Evolutionary conservation across 2,888 invertebrate species (phyloP), one percentile per base, ranked within the genome.

Genomic region (Xestia xanthographa): DNA sequence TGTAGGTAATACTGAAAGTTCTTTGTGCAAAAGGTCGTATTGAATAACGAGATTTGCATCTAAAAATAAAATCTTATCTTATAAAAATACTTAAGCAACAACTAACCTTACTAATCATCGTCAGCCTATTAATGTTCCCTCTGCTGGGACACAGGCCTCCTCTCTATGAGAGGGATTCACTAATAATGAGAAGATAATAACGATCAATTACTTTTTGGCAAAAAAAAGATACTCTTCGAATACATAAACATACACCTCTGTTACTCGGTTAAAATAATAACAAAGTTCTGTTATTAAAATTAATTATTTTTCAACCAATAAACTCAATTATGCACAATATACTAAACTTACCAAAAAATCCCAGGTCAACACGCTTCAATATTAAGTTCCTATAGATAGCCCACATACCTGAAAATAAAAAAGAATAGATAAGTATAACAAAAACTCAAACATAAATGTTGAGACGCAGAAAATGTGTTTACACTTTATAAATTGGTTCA

Each of bases 361-460:
- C 4, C 0, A 1, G 6, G 22, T 17, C 2, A 9, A 0, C 14
- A 26, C 1, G 12, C 6, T 41, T 8, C 62, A 77, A 41, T 22
- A 41, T n/a, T 11, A 22, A 58, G 34, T 34, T 34, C 14, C 4
- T 17, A 6, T 0, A 45, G 5, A 65, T 48, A 41, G 50, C 22
- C 38, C 29, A 81, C 85, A 71, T 85, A 83, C 83, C 83, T 83
- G 86, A 22, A 82, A 85, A 58, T 0, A n/a, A 72, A 5, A 45
- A 38, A 68, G 0, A 41, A 22, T 12, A 26, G 26, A 60, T 80
- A 2, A 66, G 12, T 66, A 65, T 29, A 5, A 12, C 20, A 5
- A 20, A 53, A 53, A 17, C 0, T 56, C 1, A 5, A 48, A 58
- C 62, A 1, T 8, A 41, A 20, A 50, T 3, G n/a, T 3, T 2